These are phyloP conservation scores for Oryzias javanicus DNA, from an alignment of 2,113 vertebrate species.

Conservation along the genomic window DNA sequence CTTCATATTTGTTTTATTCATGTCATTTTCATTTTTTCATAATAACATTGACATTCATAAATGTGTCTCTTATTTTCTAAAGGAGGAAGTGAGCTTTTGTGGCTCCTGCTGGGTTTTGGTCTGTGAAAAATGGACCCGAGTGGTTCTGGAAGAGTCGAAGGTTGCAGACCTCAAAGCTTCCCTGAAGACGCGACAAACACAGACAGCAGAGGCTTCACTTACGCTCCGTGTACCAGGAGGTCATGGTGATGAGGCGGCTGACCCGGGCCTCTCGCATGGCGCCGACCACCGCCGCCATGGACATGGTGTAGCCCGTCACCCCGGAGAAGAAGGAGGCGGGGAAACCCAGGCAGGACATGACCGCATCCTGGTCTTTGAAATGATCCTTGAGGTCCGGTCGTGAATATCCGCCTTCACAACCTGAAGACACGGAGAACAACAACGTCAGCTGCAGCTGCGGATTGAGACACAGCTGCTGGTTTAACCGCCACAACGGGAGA, in stretches of 20 bases:
- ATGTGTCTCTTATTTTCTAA: no score
- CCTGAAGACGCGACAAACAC: no score
- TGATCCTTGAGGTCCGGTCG: constrained; percentile 69
- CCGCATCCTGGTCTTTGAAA: constrained; percentile 75
- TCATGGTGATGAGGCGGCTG: constrained; percentile 77
- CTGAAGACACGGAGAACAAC: constrained; percentile 22
- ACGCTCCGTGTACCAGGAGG: constrained; percentile 83
- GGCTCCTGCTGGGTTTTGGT: no score
- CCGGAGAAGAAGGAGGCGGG: constrained; percentile 61
- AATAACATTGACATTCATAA: no score
- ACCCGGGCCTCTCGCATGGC: constrained; percentile 75
- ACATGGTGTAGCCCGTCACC: constrained; percentile 76
- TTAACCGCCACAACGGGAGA: not conserved
- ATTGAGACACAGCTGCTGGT: not conserved
- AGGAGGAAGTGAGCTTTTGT: no score
- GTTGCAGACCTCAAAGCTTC: no score
- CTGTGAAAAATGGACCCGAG: no score
- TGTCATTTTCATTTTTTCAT: no score
- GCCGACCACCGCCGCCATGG: constrained; percentile 62
- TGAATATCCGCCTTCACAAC: constrained; percentile 75
- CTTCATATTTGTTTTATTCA: no score
- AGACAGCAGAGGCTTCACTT: constrained; percentile 44
- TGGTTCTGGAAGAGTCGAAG: no score
- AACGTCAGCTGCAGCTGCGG: no score
- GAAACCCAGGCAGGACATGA: constrained; percentile 83